A percentile compares a stretch with the other conserved stretches of the same genome.
Evolutionary conservation across 2,888 invertebrate species (phyloP).

Genomic region (Cyaniris semiargus): DNA sequence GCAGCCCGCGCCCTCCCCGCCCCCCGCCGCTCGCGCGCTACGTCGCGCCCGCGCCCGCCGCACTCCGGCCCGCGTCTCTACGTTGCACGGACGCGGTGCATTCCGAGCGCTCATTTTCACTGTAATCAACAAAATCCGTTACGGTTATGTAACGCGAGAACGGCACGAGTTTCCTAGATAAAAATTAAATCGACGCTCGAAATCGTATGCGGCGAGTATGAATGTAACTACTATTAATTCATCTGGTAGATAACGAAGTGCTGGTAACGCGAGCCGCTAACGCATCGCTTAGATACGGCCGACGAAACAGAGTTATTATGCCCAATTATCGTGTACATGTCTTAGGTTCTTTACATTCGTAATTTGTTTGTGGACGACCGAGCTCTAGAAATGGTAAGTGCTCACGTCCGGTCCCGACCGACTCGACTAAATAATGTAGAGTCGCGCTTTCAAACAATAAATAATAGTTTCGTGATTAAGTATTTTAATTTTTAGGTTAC

Average conservation of each 20-base stretch:
- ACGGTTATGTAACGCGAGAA: constrained; percentile 28
- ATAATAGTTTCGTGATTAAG: not conserved
- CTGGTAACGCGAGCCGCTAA: constrained; percentile 4
- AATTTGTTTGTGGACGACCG: constrained; percentile 14
- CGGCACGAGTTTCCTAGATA: constrained; percentile 3
- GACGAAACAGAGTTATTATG: constrained; percentile 7
- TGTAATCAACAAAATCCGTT: constrained; percentile 15
- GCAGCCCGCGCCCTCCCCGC: constrained; percentile 50
- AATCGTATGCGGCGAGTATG: constrained; percentile 13
- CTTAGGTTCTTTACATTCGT: constrained; percentile 4
- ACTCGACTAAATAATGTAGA: not conserved
- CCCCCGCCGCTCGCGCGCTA: constrained; percentile 52
- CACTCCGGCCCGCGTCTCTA: constrained; percentile 42
- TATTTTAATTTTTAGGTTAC: not conserved
- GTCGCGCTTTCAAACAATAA: not conserved
- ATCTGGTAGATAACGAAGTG: constrained; percentile 13
- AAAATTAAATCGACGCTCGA: not conserved
- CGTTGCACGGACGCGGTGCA: constrained; percentile 35
- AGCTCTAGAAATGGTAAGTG: constrained; percentile 14
- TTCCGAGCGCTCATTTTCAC: not conserved
- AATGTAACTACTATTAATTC: not conserved
- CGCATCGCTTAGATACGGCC: constrained; percentile 11
- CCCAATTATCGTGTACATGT: constrained; percentile 16
- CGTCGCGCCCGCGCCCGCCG: constrained; percentile 46
- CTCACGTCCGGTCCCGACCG: not conserved